Conservation (phyloP, 2,113 vertebrate species). For the Chamaetylas fuelleborni region DNA sequence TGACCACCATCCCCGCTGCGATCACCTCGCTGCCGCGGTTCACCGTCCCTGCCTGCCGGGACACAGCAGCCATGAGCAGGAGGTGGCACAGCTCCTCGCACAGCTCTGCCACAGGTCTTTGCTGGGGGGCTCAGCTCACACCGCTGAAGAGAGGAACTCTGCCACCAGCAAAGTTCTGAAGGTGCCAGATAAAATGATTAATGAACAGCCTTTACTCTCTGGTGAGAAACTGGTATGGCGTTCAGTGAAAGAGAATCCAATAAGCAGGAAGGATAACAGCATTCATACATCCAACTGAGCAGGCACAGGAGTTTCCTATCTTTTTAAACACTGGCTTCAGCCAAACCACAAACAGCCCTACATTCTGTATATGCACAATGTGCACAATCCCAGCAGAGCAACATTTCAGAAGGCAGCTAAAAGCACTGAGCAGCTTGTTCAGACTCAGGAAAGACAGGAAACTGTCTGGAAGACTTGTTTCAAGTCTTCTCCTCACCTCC, state of each 20-base stretch:
- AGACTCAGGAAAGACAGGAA: neutral
- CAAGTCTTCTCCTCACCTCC: neutral
- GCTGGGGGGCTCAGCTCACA: neutral
- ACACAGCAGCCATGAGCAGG: neutral
- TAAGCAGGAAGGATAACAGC: neutral
- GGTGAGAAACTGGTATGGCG: neutral
- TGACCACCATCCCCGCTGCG: conserved; percentile 93
- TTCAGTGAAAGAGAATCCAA: neutral
- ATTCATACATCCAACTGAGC: neutral
- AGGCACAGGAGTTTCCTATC: neutral
- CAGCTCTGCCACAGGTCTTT: rapidly evolving
- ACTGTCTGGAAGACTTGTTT: neutral
- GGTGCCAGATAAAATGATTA: neutral
- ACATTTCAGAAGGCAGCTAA: neutral
- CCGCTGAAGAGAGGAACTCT: neutral
- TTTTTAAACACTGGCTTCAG: neutral
- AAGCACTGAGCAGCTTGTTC: neutral
- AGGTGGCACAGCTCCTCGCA: rapidly evolving
- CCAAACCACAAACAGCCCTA: neutral
- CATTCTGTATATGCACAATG: neutral
- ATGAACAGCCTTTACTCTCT: neutral
- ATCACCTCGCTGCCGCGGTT: conserved; percentile 98
- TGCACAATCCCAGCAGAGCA: neutral
- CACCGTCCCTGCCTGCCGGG: conserved; percentile 88
- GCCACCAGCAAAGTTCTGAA: neutral